phyloP scores from a whole-genome alignment of 2,797 vertebrate genomes.

The Sphenopsis melanotis region DNA sequence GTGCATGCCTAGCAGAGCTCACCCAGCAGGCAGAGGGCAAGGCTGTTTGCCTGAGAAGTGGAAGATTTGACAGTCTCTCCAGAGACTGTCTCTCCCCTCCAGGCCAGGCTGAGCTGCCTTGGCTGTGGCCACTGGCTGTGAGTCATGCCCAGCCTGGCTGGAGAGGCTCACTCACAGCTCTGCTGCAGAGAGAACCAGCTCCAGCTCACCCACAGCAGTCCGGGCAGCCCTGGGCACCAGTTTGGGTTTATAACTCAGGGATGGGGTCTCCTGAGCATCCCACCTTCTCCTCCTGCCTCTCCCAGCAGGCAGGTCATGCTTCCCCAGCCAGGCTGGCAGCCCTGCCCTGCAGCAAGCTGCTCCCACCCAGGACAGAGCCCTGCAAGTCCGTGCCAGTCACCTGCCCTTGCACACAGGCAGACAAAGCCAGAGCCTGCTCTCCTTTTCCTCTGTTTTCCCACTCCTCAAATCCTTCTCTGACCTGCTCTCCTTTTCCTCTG shows the following conservation, averaged over 20 bases:
- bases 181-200: neutral
- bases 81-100: neutral
- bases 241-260: neutral
- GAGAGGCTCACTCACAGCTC: neutral
- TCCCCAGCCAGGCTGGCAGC: rapidly evolving
- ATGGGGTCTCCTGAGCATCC: neutral
- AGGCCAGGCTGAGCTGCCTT: conserved; percentile 47
- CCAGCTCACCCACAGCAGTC: neutral
- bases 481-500: neutral
- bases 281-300: neutral
- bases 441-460: neutral
- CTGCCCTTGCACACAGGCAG: rapidly evolving
- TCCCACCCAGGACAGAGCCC: neutral
- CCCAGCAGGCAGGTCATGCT: neutral
- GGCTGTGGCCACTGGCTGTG: neutral
- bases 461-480: neutral
- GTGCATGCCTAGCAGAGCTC: neutral
- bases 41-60: conserved; percentile 32
- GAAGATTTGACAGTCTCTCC: neutral
- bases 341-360: neutral
- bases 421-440: neutral
- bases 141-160: conserved; percentile 12
- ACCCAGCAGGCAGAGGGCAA: conserved; percentile 11
- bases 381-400: neutral
- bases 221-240: rapidly evolving